Conservation (phyloP, 2,797 vertebrate genomes). For the Lepus oiostolus region DNA sequence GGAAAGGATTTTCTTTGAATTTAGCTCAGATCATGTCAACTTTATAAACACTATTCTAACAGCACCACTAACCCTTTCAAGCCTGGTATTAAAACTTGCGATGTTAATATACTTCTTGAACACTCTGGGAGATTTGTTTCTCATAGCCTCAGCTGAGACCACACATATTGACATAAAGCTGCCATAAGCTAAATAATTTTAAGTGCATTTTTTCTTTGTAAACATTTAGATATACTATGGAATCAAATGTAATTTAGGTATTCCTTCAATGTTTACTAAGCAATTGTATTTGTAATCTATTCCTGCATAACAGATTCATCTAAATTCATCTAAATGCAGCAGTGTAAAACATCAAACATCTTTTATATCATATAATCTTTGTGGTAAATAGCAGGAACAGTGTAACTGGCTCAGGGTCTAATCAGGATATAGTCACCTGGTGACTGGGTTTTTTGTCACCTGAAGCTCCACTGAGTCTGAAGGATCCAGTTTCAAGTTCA, state of each 20-base stretch:
- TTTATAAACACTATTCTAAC: conserved; percentile 52
- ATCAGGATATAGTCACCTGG: background rate
- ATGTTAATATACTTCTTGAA: conserved; percentile 50
- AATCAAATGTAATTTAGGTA: background rate
- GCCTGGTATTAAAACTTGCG: background rate
- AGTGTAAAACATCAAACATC: background rate
- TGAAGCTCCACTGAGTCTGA: background rate
- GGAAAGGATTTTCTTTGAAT: conserved; percentile 43
- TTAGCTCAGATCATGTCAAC: conserved; percentile 59
- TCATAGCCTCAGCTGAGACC: conserved; percentile 24
- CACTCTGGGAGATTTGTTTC: background rate
- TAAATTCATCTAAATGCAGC: background rate
- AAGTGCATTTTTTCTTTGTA: background rate
- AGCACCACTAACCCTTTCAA: conserved; percentile 59
- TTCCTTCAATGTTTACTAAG: background rate
- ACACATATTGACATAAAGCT: background rate
- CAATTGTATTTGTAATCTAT: background rate
- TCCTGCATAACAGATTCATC: background rate
- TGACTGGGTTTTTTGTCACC: background rate
- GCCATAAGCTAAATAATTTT: background rate
- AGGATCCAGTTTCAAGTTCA: background rate
- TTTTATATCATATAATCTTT: background rate
- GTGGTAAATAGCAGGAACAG: background rate
- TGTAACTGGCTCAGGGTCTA: background rate
- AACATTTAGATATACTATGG: background rate